Conservation (phyloP, 2,797 vertebrate genomes). For the Nannoperca australis region DNA sequence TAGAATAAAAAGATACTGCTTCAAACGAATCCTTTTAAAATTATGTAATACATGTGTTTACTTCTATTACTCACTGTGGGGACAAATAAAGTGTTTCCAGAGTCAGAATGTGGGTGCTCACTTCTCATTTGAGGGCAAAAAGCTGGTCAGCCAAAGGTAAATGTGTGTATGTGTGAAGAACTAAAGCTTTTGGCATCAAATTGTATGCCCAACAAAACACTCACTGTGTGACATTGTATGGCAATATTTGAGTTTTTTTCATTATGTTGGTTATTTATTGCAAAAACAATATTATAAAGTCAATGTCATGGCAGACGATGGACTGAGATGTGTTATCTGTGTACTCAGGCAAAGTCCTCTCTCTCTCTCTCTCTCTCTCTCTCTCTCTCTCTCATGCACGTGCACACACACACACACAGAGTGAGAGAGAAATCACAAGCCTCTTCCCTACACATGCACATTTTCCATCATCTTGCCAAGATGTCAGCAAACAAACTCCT, state of each 20-base stretch:
- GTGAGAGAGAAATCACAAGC: neutral
- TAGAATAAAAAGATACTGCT: neutral
- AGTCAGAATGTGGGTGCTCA: neutral
- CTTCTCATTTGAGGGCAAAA: neutral
- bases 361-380: neutral
- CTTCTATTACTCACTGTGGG: neutral
- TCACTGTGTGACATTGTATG: slow-evolving; percentile 7
- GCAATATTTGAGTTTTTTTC: slow-evolving; percentile 42
- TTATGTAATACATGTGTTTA: neutral
- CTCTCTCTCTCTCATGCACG: too few species aligned
- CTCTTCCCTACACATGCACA: slow-evolving; percentile 18
- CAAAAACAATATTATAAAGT: slow-evolving; percentile 38
- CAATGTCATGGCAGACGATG: slow-evolving; percentile 50
- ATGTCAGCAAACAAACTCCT: slow-evolving; percentile 55
- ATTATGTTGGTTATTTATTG: slow-evolving; percentile 40
- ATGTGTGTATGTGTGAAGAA: neutral
- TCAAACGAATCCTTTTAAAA: neutral
- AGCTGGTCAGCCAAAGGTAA: neutral
- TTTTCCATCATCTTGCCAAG: slow-evolving; percentile 50
- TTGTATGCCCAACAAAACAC: slow-evolving; percentile 4
- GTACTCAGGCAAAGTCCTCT: slow-evolving; percentile 46
- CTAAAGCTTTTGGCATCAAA: slow-evolving; percentile 19
- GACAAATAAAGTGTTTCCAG: neutral
- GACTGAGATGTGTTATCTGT: slow-evolving; percentile 61
- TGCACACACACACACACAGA: slow-evolving; percentile 1